Evolutionary conservation across 2,113 vertebrate species (phyloP), one percentile per base, ranked within the genome.

Genomic region (Aegotheles bennettii): DNA sequence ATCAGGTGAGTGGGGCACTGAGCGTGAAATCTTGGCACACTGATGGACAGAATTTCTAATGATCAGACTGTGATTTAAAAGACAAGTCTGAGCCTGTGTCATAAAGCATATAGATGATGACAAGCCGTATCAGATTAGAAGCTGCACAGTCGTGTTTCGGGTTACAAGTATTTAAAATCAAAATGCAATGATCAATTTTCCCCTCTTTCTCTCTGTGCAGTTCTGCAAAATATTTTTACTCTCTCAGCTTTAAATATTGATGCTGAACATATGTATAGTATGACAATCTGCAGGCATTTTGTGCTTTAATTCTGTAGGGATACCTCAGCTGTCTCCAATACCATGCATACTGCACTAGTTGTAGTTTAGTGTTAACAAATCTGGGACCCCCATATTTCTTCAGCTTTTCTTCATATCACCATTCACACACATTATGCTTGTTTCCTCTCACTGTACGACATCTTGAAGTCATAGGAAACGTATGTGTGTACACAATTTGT

Each of bases 181-280:
- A 87, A 92, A 93, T 40, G 54, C 77, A 93, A 45, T 38, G 24
- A 96, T 92, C 76, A 31, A 5, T 92, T 93, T 82, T 92, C 80
- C 54, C 47, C 9, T 75, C 50, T 59, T 35, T 83, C 84, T 20
- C 5, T 65, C 50, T 89, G 74, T 82, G 84, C 47, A 59, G 50
- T 64, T 95, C 90, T 95, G 94, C 70, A 86, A 79, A 93, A 69
- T n/a, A 42, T 78, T 97, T 93, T 73, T 43, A 36, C 87, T 94
- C 73, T 86, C 96, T 94, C 94, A 90, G 94, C 94, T 85, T 92
- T 81, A 95, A 95, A 94, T 94, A 92, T 89, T 89, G 81, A 95
- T 93, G 87, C 79, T 92, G 94, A 94, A 82, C 94, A 94, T 95
- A 90, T 81, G 96, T 67, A 65, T 16, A 17, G n/a, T 4, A 87